These are phyloP conservation scores for Melitaea cinxia DNA, from an alignment of 1,140 invertebrate species.

Conservation along the genomic window DNA sequence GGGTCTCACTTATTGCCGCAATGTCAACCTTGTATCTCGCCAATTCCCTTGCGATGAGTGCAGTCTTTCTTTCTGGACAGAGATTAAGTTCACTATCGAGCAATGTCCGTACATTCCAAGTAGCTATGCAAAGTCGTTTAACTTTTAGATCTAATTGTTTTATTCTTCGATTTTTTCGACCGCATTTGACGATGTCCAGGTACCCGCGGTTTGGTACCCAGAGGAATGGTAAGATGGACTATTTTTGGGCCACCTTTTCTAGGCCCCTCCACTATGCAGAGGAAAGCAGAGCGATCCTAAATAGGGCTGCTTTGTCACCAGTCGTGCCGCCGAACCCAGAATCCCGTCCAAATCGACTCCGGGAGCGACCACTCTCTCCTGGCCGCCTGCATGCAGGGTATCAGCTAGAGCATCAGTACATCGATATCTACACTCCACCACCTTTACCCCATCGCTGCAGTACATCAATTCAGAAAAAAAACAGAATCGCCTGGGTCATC, in stretches of 20 bases:
- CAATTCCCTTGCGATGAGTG: conserved; percentile 38
- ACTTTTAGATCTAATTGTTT: not conserved
- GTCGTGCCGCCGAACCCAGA: conserved; percentile 27
- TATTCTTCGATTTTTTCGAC: conserved; percentile 23
- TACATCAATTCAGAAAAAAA: not conserved
- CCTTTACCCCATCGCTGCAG: conserved; percentile 28
- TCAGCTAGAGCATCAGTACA: conserved; percentile 14
- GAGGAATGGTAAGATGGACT: conserved; percentile 21
- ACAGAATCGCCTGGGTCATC: conserved; percentile 1
- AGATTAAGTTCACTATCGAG: conserved; percentile 22
- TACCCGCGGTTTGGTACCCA: conserved; percentile 34
- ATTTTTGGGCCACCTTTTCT: conserved; percentile 46
- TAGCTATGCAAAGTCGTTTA: conserved; percentile 9
- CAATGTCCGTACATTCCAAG: conserved; percentile 40
- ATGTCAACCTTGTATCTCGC: conserved; percentile 37
- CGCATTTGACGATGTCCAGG: conserved; percentile 25
- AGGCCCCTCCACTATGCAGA: conserved; percentile 36
- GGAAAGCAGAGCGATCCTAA: conserved; percentile 45
- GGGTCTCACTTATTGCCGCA: too few species aligned
- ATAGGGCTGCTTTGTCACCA: conserved; percentile 32
- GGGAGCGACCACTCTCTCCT: conserved; percentile 33
- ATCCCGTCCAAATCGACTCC: conserved; percentile 16
- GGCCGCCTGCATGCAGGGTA: conserved; percentile 27
- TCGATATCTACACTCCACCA: conserved; percentile 3
- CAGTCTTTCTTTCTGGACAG: conserved; percentile 40